Evolutionary conservation across 2,113 vertebrate species (phyloP).

Genomic region (Platysteira castanea): DNA sequence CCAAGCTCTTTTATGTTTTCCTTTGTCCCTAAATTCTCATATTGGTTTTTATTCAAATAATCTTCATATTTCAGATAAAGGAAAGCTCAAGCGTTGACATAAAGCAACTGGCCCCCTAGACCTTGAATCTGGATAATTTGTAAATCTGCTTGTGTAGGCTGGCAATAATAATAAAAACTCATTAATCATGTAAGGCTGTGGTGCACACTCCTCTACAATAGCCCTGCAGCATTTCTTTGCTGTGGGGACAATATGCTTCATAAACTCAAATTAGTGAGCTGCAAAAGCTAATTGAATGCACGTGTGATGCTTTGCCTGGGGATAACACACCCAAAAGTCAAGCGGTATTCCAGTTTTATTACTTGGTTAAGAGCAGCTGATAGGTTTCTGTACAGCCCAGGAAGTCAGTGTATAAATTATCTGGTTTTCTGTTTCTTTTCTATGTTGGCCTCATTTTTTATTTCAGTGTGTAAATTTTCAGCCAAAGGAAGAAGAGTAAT

Average conservation of each 20-base stretch:
- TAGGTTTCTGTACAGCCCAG: background rate
- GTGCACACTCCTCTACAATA: background rate
- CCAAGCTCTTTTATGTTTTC: background rate
- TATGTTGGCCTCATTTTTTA: background rate
- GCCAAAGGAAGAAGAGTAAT: background rate
- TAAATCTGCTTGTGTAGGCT: background rate
- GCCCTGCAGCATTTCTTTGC: slow-evolving; percentile 21
- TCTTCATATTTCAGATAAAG: background rate
- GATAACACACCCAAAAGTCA: slow-evolving; percentile 5
- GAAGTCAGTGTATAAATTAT: background rate
- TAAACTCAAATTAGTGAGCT: slow-evolving; percentile 49
- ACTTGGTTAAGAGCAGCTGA: background rate
- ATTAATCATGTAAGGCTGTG: background rate
- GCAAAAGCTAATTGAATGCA: slow-evolving; percentile 32
- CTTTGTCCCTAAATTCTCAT: background rate
- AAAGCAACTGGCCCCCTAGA: background rate
- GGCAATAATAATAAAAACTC: background rate
- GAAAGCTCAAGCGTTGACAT: background rate
- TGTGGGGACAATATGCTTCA: slow-evolving; percentile 32
- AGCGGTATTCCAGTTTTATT: slow-evolving; percentile 15
- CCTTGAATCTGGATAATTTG: background rate
- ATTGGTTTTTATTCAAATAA: background rate
- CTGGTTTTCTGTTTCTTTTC: background rate
- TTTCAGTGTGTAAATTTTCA: background rate
- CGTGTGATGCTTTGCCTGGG: background rate